Evolutionary conservation across 2,888 invertebrate species (phyloP).

Genomic region (Himalopsyche kuldschensis): DNA sequence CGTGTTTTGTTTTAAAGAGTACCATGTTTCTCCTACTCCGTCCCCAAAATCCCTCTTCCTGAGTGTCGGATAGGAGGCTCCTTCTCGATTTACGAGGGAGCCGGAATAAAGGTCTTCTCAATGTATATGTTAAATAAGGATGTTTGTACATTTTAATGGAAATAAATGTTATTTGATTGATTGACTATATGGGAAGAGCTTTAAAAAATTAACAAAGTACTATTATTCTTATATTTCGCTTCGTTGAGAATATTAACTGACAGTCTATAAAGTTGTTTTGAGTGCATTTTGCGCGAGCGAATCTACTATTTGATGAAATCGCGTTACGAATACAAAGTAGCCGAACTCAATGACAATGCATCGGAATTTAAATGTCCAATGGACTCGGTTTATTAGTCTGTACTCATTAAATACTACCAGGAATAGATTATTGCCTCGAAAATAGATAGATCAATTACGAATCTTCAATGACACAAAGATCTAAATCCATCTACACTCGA

Average conservation of each 20-base stretch:
- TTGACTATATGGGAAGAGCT: too few species aligned
- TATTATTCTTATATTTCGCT: background rate
- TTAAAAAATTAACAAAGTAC: too few species aligned
- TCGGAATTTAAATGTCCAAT: background rate
- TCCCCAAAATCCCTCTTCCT: too few species aligned
- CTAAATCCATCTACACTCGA: background rate
- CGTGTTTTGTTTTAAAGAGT: too few species aligned
- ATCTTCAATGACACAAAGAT: background rate
- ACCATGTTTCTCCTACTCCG: too few species aligned
- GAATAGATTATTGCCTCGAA: background rate
- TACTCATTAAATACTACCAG: background rate
- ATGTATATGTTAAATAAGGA: too few species aligned
- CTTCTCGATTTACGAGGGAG: too few species aligned
- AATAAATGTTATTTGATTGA: too few species aligned
- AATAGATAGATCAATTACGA: background rate
- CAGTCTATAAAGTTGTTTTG: background rate
- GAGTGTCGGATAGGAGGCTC: too few species aligned
- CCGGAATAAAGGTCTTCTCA: too few species aligned
- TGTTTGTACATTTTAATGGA: too few species aligned
- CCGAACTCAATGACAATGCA: background rate
- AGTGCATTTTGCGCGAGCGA: background rate
- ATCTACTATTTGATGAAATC: background rate
- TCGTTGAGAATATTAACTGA: background rate
- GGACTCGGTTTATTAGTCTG: background rate
- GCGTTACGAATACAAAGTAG: background rate